Percentiles rank a stretch among this genome's conserved stretches.
These are phyloP conservation scores for Petrocephalus zakoni DNA, from an alignment of 2,113 vertebrate genomes.

Conservation along the genomic window DNA sequence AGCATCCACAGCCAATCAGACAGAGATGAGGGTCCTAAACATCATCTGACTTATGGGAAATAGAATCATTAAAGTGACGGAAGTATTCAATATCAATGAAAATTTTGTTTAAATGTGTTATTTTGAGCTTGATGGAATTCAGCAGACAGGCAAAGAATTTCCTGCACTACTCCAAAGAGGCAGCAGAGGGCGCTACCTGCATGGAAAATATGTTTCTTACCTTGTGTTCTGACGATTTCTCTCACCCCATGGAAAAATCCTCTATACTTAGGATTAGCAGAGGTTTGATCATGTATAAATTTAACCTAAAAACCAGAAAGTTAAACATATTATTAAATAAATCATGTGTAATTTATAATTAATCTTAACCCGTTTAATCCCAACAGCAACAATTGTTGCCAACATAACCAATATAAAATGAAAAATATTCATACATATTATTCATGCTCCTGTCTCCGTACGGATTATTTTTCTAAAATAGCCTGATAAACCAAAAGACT, in stretches of 20 bases:
- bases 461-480: too few species aligned
- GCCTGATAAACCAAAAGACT: too few species aligned
- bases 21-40: not conserved
- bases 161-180: not conserved
- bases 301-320: constrained; percentile 69
- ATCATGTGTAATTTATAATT: not conserved
- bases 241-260: constrained; percentile 91
- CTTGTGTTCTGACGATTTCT: constrained; percentile 80
- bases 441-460: too few species aligned
- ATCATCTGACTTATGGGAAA: not conserved
- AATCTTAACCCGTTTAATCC: not conserved
- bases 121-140: not conserved
- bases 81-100: not conserved
- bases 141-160: not conserved
- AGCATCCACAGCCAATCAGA: not conserved
- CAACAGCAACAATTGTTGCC: too few species aligned
- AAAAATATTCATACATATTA: too few species aligned
- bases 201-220: constrained; percentile 44
- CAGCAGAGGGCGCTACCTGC: constrained; percentile 17
- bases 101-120: not conserved
- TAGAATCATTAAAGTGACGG: not conserved
- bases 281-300: constrained; percentile 94
- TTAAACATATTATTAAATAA: not conserved
- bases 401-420: too few species aligned
- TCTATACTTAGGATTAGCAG: constrained; percentile 82